Percentiles rank a stretch among this genome's conserved stretches.
phyloP scores from a whole-genome alignment of 2,113 vertebrate genomes.

The Sinocyclocheilus anshuiensis region DNA sequence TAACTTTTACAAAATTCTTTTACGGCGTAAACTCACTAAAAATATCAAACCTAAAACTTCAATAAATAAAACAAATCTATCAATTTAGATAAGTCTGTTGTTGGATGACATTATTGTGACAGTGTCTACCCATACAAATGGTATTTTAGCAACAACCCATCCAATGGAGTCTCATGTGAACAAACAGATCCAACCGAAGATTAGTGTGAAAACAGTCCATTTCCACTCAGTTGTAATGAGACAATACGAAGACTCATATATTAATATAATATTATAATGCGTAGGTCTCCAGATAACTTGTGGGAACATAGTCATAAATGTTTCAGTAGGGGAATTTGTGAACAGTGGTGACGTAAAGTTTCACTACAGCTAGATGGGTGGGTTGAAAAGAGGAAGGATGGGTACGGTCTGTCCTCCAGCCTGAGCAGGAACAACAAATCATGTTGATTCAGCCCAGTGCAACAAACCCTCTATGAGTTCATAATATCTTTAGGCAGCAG shows the following conservation, averaged over 20 bases:
- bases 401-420: slow-evolving; percentile 22
- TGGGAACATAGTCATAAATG: not conserved
- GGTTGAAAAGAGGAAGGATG: slow-evolving; percentile 37
- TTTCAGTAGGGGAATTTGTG: slow-evolving; percentile 11
- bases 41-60: too few relatives aligned
- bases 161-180: not conserved
- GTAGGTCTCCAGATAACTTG: not conserved
- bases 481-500: slow-evolving; percentile 5
- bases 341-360: not conserved
- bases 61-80: too few relatives aligned
- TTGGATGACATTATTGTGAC: too few relatives aligned
- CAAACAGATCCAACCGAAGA: not conserved
- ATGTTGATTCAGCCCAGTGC: not conserved
- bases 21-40: too few relatives aligned
- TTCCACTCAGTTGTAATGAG: not conserved
- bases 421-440: not conserved
- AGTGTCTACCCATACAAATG: too few relatives aligned
- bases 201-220: not conserved
- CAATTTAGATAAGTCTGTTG: too few relatives aligned
- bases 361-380: not conserved
- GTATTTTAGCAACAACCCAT: too few relatives aligned
- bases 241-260: not conserved
- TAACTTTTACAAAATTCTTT: too few relatives aligned
- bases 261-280: not conserved
- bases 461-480: not conserved